phyloP scores from a whole-genome alignment of 2,797 vertebrate species.

The Neostethus bicornis region DNA sequence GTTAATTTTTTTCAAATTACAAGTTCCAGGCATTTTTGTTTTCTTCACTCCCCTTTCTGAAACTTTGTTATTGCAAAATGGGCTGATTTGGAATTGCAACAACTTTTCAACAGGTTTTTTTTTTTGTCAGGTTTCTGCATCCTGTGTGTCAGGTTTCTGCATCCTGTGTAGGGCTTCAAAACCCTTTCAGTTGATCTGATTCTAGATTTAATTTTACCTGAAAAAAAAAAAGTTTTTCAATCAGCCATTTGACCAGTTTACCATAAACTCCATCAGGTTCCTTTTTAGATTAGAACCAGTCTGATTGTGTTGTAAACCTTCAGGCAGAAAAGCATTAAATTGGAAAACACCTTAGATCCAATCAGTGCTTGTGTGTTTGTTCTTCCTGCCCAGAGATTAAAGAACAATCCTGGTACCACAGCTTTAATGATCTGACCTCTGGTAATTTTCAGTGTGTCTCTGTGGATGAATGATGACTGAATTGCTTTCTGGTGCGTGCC shows the following conservation, averaged over 20 bases:
- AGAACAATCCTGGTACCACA: not conserved
- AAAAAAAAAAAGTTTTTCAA: not conserved
- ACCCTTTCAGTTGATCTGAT: not conserved
- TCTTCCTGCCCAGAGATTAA: not conserved
- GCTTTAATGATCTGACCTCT: constrained; percentile 9
- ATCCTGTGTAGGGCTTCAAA: not conserved
- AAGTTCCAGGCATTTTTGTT: too few species aligned
- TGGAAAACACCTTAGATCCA: not conserved
- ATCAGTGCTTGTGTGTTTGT: not conserved
- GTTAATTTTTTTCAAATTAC: too few species aligned
- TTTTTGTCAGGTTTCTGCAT: too few species aligned
- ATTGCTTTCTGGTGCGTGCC: not conserved
- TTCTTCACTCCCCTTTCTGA: too few species aligned
- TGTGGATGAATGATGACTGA: constrained; percentile 1
- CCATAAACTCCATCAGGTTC: too few species aligned
- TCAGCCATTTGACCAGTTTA: too few species aligned
- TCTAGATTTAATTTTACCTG: not conserved
- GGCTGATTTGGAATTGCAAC: too few species aligned
- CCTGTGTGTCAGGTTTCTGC: too few species aligned
- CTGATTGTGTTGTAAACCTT: not conserved
- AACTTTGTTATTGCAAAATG: too few species aligned
- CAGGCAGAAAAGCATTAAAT: not conserved
- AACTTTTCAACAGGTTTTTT: too few species aligned
- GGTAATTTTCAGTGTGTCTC: not conserved
- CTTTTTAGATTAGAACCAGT: too few species aligned